phyloP scores from a whole-genome alignment of 2,888 invertebrate species.

The Elmis aenea region DNA sequence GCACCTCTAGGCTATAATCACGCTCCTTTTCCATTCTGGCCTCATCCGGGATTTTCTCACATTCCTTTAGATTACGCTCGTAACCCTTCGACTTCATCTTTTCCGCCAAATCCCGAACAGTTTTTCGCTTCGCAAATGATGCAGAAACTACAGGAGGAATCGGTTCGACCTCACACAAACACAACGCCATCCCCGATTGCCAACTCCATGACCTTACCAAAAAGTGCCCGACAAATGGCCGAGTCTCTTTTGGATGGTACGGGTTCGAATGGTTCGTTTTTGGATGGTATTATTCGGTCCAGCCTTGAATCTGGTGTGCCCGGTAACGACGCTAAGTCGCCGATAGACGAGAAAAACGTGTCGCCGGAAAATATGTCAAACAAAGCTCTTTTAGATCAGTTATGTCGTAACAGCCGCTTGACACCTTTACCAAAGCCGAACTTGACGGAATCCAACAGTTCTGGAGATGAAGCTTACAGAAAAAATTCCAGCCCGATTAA shows the following conservation, averaged over 20 bases:
- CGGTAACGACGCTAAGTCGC: slow-evolving; percentile 47
- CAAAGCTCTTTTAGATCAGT: slow-evolving; percentile 61
- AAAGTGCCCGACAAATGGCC: slow-evolving; percentile 55
- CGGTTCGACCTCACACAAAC: slow-evolving; percentile 45
- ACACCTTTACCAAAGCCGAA: slow-evolving; percentile 49
- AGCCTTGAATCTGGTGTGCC: slow-evolving; percentile 68
- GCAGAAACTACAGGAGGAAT: slow-evolving; percentile 72
- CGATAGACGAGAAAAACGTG: slow-evolving; percentile 50
- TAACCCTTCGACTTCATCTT: slow-evolving; percentile 45
- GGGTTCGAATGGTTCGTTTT: slow-evolving; percentile 69
- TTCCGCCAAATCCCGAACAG: slow-evolving; percentile 51
- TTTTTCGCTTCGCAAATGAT: slow-evolving; percentile 76
- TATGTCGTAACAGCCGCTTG: slow-evolving; percentile 58
- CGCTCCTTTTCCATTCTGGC: slow-evolving; percentile 74
- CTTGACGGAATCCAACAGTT: slow-evolving; percentile 36
- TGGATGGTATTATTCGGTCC: slow-evolving; percentile 79
- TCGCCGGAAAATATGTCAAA: slow-evolving; percentile 53
- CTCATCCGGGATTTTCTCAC: slow-evolving; percentile 55
- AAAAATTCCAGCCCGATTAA: slow-evolving; percentile 39
- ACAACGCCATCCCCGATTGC: slow-evolving; percentile 23
- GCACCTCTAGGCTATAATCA: slow-evolving; percentile 58
- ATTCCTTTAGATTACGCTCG: slow-evolving; percentile 50
- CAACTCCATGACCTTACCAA: slow-evolving; percentile 38
- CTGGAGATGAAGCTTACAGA: slow-evolving; percentile 49
- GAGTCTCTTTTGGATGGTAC: slow-evolving; percentile 62